Evolutionary conservation across 2,888 invertebrate species (phyloP), one percentile per base, ranked within the genome.

Genomic region (Troides aeacus): DNA sequence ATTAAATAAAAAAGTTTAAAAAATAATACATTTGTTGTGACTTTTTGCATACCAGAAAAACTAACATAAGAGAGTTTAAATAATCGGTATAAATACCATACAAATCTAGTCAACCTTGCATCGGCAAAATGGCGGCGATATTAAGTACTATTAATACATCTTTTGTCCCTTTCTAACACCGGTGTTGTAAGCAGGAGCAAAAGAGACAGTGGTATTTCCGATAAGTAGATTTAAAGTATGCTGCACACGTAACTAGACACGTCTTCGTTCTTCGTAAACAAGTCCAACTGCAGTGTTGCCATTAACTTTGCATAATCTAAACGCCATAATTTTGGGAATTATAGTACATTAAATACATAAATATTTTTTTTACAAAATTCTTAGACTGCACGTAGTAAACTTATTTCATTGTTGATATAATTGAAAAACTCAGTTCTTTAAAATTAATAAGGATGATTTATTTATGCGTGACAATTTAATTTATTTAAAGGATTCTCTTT

Each of bases 221-320:
- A 86, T 87, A 85, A 82, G 81, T 81, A 77, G 80, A 81, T 80
- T 82, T 78, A 79, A 81, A 82, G 83, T 84, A 85, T 84, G 85
- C 83, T 86, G 89, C 87, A 89, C 86, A 91, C 91, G 92, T 91
- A 91, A 91, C 89, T 83, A 89, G 90, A 91, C 91, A 91, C 91
- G 91, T 91, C 90, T 88, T 87, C 87, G 86, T 83, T 86, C 84
- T 84, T 87, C 86, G 89, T 90, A 91, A 92, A 91, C 90, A 92
- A 90, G 84, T 83, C 78, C 77, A 79, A 78, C 74, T 71, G 69
- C 74, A 76, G 84, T 86, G 87, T 86, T 90, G 86, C 90, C 85
- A 86, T 78, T 70, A 15, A 39, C 39, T 60, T 60, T 62, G 68
- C 62, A 46, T 66, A 71, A 72, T 70, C 67, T 66, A 69, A 68